Percentiles rank a stretch among this genome's conserved stretches.
Evolutionary conservation across 2,888 invertebrate genomes (phyloP).

Genomic region (Crocallis elinguaria): DNA sequence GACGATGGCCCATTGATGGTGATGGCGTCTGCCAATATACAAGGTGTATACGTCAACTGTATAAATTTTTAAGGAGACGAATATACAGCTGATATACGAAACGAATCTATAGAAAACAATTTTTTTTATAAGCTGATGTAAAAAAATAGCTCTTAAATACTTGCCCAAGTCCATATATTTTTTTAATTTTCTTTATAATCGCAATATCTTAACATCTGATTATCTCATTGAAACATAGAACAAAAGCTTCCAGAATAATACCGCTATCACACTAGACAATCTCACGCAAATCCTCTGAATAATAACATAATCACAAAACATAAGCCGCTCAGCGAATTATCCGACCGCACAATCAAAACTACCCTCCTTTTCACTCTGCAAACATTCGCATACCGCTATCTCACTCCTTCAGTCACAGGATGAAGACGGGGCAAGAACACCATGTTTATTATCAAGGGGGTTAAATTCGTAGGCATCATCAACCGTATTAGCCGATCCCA

Average conservation of each 20-base stretch:
- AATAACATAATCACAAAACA: constrained; percentile 51
- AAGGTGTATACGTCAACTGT: no score
- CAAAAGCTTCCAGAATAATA: constrained; percentile 17
- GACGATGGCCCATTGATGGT: no score
- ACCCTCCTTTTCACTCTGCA: constrained; percentile 35
- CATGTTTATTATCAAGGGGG: constrained; percentile 75
- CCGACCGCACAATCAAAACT: constrained; percentile 61
- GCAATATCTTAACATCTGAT: no score
- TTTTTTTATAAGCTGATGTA: no score
- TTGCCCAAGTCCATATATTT: no score
- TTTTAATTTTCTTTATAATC: no score
- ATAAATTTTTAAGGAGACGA: no score
- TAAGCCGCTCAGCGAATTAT: constrained; percentile 65
- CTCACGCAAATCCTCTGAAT: constrained; percentile 34
- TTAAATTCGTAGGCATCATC: constrained; percentile 76
- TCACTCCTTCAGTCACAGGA: constrained; percentile 32
- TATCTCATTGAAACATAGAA: no score
- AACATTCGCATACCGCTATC: constrained; percentile 34
- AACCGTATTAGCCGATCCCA: constrained; percentile 81
- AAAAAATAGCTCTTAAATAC: no score
- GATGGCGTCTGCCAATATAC: no score
- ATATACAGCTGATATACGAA: no score
- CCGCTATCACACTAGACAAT: constrained; percentile 32
- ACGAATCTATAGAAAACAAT: no score
- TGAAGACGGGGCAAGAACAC: constrained; percentile 43